A percentile compares a stretch with the other conserved stretches of the same genome.
Conservation (phyloP, 2,113 vertebrate species). For the Phrynosoma blainvillii region DNA sequence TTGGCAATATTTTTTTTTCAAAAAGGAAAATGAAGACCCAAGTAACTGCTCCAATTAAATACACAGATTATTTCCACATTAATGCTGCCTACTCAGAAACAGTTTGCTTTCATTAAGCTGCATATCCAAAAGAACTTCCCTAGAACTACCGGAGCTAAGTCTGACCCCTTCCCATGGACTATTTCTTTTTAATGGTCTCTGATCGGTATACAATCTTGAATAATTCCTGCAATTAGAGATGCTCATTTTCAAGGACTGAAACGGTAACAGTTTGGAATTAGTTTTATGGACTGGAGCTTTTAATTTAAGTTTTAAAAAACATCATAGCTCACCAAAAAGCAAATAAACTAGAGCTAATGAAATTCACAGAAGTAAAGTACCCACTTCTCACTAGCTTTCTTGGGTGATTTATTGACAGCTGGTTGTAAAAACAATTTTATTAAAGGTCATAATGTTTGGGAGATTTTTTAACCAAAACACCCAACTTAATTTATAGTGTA, state of each 20-base stretch:
- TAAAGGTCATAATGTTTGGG: conserved; percentile 84
- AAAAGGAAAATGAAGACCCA: conserved; percentile 16
- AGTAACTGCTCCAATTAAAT: conserved; percentile 27
- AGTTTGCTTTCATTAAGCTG: conserved; percentile 41
- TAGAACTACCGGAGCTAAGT: conserved; percentile 34
- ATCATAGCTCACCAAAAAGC: conserved; percentile 77
- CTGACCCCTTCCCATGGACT: conserved; percentile 32
- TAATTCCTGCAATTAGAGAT: conserved; percentile 79
- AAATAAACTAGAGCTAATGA: conserved; percentile 84
- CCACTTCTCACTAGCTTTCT: conserved; percentile 77
- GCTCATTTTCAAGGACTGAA: conserved; percentile 73
- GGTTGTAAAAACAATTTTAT: conserved; percentile 90
- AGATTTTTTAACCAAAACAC: conserved; percentile 49
- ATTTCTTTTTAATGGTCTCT: conserved; percentile 72
- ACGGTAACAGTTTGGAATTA: conserved; percentile 77
- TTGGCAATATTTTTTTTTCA: not conserved
- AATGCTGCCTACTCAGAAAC: not conserved
- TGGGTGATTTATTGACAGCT: conserved; percentile 84
- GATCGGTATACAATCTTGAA: conserved; percentile 74
- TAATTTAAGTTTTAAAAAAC: conserved; percentile 83
- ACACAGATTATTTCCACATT: conserved; percentile 39
- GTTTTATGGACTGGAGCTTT: conserved; percentile 78
- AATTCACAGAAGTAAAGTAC: conserved; percentile 79
- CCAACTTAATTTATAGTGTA: conserved; percentile 84
- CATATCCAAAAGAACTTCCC: conserved; percentile 19